Evolutionary conservation across 2,888 invertebrate species (phyloP).

Genomic region (Parnassius smintheus): DNA sequence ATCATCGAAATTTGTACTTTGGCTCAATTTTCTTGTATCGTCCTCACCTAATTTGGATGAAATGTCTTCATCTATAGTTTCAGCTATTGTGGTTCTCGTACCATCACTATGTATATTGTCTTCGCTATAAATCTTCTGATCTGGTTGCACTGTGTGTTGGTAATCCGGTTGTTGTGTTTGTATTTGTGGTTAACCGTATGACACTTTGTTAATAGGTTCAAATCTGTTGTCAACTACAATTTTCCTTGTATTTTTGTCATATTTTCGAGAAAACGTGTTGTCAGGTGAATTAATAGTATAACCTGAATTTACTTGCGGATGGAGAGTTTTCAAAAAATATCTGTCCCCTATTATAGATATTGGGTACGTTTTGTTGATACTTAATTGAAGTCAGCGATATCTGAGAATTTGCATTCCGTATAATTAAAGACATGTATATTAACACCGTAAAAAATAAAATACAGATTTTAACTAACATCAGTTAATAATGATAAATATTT

Average conservation of each 20-base stretch:
- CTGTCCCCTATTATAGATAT: neutral
- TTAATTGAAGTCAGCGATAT: neutral
- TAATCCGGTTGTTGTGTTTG: neutral
- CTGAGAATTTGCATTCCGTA: constrained; percentile 19
- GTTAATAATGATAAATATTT: neutral
- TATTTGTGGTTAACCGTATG: neutral
- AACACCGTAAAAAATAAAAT: constrained; percentile 18
- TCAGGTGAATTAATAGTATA: neutral
- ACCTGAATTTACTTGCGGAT: neutral
- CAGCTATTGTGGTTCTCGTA: neutral
- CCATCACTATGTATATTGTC: constrained; percentile 1
- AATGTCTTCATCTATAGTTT: neutral
- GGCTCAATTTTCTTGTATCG: constrained; percentile 21
- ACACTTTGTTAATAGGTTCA: neutral
- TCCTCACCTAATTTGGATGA: constrained; percentile 6
- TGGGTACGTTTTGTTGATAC: neutral
- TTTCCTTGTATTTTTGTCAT: constrained; percentile 1
- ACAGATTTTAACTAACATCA: neutral
- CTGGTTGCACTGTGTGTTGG: neutral
- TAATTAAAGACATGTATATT: constrained; percentile 13
- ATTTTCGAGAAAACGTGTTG: neutral
- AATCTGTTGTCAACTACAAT: constrained; percentile 11
- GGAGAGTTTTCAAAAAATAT: constrained; percentile 2
- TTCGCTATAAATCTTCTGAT: neutral
- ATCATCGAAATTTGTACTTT: constrained; percentile 31